Conservation (phyloP, 2,113 vertebrate genomes). For the Aptenodytes patagonicus region DNA sequence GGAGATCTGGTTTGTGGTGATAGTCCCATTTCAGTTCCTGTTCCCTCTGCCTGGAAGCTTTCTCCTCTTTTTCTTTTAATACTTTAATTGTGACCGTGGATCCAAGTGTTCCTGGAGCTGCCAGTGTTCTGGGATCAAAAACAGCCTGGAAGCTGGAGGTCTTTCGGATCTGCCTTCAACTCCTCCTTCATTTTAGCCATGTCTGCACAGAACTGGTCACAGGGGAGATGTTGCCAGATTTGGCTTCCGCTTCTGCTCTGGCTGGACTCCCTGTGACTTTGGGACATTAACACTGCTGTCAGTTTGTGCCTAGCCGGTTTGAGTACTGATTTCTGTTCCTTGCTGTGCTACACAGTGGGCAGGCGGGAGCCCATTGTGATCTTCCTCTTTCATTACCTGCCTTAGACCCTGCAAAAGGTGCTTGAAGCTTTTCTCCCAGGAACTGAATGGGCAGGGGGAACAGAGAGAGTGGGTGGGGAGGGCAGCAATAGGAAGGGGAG, state of each 20-base stretch:
- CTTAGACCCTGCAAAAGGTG: not conserved
- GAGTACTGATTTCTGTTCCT: not conserved
- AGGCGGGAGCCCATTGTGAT: not conserved
- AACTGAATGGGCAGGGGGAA: not conserved
- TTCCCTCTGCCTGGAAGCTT: not conserved
- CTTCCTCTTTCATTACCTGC: not conserved
- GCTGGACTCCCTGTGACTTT: not conserved
- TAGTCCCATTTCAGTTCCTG: not conserved
- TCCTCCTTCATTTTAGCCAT: not conserved
- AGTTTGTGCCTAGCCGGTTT: not conserved
- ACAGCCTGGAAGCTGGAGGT: not conserved
- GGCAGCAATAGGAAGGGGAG: not conserved
- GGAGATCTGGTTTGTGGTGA: not conserved
- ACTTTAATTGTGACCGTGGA: not conserved
- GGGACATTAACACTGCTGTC: not conserved
- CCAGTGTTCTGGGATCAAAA: not conserved
- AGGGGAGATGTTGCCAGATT: not conserved
- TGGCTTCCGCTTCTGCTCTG: not conserved
- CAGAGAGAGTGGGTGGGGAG: not conserved
- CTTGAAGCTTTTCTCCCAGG: not conserved
- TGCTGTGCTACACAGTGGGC: not conserved
- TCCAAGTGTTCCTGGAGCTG: not conserved
- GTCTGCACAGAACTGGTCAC: not conserved
- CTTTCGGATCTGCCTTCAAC: not conserved
- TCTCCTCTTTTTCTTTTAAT: not conserved